A percentile compares a stretch with the other conserved stretches of the same genome.
phyloP scores from a whole-genome alignment of 2,888 invertebrate species.

The Drosophila aldrichi region DNA sequence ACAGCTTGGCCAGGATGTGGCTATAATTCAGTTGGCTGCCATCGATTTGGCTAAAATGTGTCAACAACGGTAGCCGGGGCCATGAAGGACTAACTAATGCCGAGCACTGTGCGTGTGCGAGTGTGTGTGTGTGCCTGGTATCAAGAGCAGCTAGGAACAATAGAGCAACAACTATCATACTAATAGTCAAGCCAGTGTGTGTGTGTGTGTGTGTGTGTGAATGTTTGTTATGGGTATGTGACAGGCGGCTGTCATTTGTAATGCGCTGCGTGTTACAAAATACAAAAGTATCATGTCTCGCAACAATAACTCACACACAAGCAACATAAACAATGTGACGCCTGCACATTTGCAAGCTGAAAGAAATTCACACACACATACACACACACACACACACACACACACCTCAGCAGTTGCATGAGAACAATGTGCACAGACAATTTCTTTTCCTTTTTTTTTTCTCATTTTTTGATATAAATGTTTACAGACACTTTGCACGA shows the following conservation, averaged over 20 bases:
- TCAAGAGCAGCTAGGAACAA: constrained; percentile 23
- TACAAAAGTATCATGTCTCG: constrained; percentile 62
- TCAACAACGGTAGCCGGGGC: constrained; percentile 29
- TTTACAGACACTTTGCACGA: constrained; percentile 66
- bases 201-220: constrained; percentile 5
- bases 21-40: constrained; percentile 60
- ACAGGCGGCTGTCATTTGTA: constrained; percentile 70
- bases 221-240: constrained; percentile 44
- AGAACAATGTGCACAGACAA: constrained; percentile 35
- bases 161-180: constrained; percentile 14
- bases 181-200: constrained; percentile 8
- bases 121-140: constrained; percentile 2
- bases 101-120: not conserved
- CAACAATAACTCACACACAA: constrained; percentile 65
- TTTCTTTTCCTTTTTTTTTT: not conserved
- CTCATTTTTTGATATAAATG: constrained; percentile 32
- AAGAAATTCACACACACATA: constrained; percentile 19
- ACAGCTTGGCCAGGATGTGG: constrained; percentile 45
- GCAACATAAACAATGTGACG: constrained; percentile 53
- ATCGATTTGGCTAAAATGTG: constrained; percentile 45
- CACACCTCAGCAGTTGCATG: constrained; percentile 1
- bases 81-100: constrained; percentile 34
- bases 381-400: constrained; percentile 20
- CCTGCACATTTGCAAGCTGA: constrained; percentile 50
- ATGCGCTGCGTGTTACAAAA: constrained; percentile 50